Evolutionary conservation across 2,797 vertebrate species (phyloP).

Genomic region (Anomalospiza imberbis): DNA sequence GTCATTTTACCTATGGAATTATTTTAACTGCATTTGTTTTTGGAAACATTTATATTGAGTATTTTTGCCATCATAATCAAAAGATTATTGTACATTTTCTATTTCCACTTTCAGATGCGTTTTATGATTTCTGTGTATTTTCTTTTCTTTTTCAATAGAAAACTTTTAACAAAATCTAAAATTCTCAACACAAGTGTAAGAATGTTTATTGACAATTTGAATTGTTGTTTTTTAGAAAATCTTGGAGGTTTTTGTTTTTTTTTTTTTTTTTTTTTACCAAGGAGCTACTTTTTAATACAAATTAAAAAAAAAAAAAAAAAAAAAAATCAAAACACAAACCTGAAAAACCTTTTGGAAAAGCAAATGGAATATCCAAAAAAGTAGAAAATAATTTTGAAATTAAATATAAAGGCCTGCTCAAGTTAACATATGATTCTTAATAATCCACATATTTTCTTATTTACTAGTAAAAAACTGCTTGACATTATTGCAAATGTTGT

Average conservation of each 20-base stretch:
- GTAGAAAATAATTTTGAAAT: neutral
- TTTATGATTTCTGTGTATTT: neutral
- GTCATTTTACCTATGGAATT: neutral
- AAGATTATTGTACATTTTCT: neutral
- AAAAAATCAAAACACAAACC: neutral
- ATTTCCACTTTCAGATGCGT: neutral
- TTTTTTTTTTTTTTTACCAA: neutral
- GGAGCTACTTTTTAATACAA: neutral
- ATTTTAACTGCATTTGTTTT: neutral
- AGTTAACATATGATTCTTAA: neutral
- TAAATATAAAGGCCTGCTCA: neutral
- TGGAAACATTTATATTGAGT: neutral
- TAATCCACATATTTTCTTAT: neutral
- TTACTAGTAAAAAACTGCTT: neutral
- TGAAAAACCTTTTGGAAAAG: neutral
- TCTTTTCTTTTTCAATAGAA: neutral
- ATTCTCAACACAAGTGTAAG: neutral
- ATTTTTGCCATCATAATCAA: neutral
- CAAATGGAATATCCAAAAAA: neutral
- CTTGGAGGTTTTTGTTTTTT: neutral
- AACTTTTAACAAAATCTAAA: neutral
- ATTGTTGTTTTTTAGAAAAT: neutral
- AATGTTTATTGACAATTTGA: neutral
- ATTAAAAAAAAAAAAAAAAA: neutral
- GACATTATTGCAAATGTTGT: neutral